A percentile compares a stretch with the other conserved stretches of the same genome.
phyloP scores from a whole-genome alignment of 2,113 vertebrate species.

The Pagrus major region DNA sequence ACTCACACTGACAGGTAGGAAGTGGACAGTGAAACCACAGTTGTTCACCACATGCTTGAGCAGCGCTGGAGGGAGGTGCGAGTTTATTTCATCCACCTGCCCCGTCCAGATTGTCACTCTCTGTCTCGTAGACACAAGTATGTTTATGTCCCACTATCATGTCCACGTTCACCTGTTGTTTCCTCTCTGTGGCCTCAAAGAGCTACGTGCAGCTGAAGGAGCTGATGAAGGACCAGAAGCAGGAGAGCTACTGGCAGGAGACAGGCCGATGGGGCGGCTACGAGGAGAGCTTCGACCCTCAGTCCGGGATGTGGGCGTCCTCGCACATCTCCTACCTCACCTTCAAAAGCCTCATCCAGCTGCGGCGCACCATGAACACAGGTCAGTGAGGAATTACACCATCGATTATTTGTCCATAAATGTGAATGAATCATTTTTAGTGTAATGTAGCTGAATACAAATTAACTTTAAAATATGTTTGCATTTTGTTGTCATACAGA shows the following conservation, averaged over 20 bases:
- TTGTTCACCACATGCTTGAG: conserved; percentile 20
- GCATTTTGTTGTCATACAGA: too few species aligned
- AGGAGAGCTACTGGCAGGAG: conserved; percentile 89
- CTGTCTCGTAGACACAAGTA: conserved; percentile 17
- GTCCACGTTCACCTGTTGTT: neutral
- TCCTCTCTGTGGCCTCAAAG: conserved; percentile 67
- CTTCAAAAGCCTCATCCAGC: conserved; percentile 92
- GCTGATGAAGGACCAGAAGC: conserved; percentile 86
- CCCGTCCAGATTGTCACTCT: conserved; percentile 17
- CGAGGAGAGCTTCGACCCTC: conserved; percentile 88
- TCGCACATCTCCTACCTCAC: conserved; percentile 91
- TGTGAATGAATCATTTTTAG: neutral
- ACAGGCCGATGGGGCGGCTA: conserved; percentile 87
- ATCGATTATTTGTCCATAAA: too few species aligned
- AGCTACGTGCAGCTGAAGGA: conserved; percentile 85
- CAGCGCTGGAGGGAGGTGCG: conserved; percentile 30
- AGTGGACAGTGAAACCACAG: conserved; percentile 34
- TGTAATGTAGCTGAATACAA: neutral
- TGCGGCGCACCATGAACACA: conserved; percentile 84
- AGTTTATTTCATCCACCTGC: conserved; percentile 39
- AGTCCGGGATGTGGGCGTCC: conserved; percentile 84
- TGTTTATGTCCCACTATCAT: conserved; percentile 5
- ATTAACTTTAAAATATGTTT: too few species aligned
- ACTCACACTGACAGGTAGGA: conserved; percentile 5
- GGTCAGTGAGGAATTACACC: conserved; percentile 85